Conservation (phyloP, 2,113 vertebrate genomes). For the Stigmatopora nigra region DNA sequence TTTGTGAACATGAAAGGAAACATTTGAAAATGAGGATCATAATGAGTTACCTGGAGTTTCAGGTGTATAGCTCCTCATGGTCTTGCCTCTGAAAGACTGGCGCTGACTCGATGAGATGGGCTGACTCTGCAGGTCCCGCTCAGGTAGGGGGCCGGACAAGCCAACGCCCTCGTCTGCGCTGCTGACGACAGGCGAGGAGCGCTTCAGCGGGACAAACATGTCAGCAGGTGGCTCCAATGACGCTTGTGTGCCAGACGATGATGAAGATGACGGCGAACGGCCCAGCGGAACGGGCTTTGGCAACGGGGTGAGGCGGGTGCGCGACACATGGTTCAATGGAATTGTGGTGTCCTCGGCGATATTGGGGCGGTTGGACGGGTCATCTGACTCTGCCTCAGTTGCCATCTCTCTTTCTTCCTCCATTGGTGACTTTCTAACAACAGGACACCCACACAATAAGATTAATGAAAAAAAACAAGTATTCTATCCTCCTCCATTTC, state of each 20-base stretch:
- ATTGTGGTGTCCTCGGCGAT: background rate
- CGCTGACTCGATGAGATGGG: background rate
- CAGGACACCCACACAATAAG: background rate
- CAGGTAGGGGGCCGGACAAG: slow-evolving; percentile 44
- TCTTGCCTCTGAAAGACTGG: background rate
- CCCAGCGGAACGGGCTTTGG: slow-evolving; percentile 45
- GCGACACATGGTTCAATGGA: slow-evolving; percentile 53
- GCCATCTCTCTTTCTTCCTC: background rate
- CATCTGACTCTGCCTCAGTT: background rate
- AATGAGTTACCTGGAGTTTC: background rate
- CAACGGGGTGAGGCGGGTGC: slow-evolving; percentile 71
- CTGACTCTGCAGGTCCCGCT: slow-evolving; percentile 31
- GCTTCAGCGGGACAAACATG: slow-evolving; percentile 27
- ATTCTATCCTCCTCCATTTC: too few relatives aligned
- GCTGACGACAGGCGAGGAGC: slow-evolving; percentile 10
- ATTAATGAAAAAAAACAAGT: too few relatives aligned
- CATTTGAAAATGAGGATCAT: background rate
- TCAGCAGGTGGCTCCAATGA: background rate
- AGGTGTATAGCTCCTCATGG: slow-evolving; percentile 3
- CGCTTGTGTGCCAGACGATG: background rate
- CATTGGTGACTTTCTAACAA: background rate
- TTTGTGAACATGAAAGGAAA: too few relatives aligned
- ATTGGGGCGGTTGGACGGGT: background rate
- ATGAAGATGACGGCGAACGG: background rate
- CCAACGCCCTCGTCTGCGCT: slow-evolving; percentile 46